A percentile compares a stretch with the other conserved stretches of the same genome.
phyloP scores from a whole-genome alignment of 2,888 invertebrate genomes.

The Abrostola triplasia region DNA sequence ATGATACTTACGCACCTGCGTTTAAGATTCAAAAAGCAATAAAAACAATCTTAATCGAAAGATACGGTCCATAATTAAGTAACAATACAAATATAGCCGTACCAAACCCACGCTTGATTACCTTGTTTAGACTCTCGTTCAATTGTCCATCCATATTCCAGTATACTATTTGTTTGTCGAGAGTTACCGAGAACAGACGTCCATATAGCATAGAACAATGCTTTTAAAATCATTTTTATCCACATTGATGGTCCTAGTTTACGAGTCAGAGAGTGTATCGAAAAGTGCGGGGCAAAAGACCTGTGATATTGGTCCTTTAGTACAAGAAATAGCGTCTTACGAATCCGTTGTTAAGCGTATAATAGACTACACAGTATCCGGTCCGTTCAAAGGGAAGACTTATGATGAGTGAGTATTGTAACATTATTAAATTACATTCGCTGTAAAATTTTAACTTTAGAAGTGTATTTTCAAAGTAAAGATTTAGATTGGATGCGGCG shows the following conservation, averaged over 20 bases:
- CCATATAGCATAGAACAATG: constrained; percentile 18
- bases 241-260: constrained; percentile 18
- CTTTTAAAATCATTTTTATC: constrained; percentile 13
- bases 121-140: constrained; percentile 9
- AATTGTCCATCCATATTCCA: constrained; percentile 17
- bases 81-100: constrained; percentile 17
- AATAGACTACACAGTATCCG: constrained; percentile 79
- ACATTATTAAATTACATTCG: constrained; percentile 25
- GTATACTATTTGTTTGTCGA: constrained; percentile 25
- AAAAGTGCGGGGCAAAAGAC: constrained; percentile 36
- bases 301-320: constrained; percentile 67
- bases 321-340: constrained; percentile 89
- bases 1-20: too few species aligned
- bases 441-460: background rate
- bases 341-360: constrained; percentile 84
- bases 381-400: constrained; percentile 87
- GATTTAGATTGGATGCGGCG: background rate
- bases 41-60: constrained; percentile 3
- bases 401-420: constrained; percentile 84
- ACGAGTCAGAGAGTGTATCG: background rate
- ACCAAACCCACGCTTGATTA: constrained; percentile 14
- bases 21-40: background rate
- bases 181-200: constrained; percentile 26
- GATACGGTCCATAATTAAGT: constrained; percentile 1
- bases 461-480: background rate